These are phyloP conservation scores for Potorous gilbertii DNA, from an alignment of 2,797 vertebrate genomes.

Conservation along the genomic window DNA sequence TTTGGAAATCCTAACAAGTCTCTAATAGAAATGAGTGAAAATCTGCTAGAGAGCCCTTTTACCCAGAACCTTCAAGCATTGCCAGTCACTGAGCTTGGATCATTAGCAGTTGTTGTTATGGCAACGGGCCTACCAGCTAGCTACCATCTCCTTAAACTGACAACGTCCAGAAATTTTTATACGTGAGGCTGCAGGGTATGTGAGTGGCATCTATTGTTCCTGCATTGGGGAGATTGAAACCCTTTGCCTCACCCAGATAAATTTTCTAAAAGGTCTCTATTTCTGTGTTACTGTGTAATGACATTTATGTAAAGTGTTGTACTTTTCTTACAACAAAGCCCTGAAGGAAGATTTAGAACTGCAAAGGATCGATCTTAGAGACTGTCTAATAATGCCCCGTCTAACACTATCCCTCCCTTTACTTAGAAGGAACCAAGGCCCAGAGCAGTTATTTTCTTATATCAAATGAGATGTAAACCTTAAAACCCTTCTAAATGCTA, in stretches of 20 bases:
- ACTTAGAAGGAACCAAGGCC: not conserved
- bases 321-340: not conserved
- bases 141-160: slow-evolving; percentile 79
- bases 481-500: not conserved
- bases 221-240: not conserved
- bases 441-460: not conserved
- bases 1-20: not conserved
- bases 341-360: not conserved
- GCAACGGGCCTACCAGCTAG: slow-evolving; percentile 80
- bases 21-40: not conserved
- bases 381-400: not conserved
- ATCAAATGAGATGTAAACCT: not conserved
- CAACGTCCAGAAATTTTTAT: slow-evolving; percentile 72
- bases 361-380: not conserved
- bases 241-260: not conserved
- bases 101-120: slow-evolving; percentile 79
- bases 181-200: not conserved
- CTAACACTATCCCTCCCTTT: not conserved
- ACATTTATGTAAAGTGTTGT: not conserved
- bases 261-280: not conserved
- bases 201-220: not conserved
- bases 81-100: slow-evolving; percentile 76
- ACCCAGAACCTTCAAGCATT: slow-evolving; percentile 68
- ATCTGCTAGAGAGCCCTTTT: slow-evolving; percentile 63
- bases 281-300: not conserved